Base-by-base conservation (phyloP, 1,140 invertebrate species). In the Whitmania pigra region DNA sequence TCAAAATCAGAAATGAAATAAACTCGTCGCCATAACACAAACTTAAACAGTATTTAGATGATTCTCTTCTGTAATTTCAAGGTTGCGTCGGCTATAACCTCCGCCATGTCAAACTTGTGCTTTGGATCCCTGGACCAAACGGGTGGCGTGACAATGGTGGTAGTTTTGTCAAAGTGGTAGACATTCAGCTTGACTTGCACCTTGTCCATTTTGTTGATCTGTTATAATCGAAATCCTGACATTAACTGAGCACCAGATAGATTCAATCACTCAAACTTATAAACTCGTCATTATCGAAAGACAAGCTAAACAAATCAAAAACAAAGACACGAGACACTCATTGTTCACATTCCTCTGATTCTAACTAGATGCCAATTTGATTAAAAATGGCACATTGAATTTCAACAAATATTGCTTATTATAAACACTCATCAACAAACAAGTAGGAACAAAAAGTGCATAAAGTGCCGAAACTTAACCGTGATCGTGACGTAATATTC, bases 41-140 rank as follows among this genome's bases (percentile, higher is more conserved):
- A 36, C 6, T 49, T 13, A 49, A 17, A 49, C 0, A 49, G 43
- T 15, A 17, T 49, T 13, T 49, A 49, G 9, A 49, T 49, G 43
- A 49, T 49, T 49, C 57, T 4, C 57, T 63, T 25, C 57, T 63
- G 9, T 63, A 63, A 63, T 13, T 63, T 63, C 29, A 15, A 11
- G 22, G 57, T 31, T 7, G 57, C 57, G 9, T 63, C 15, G 0
- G 57, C 57, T 25, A 63, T 22, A n/a, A 63, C 57, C 22, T 63
- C 57, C 6, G 9, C 57, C 15, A 63, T 63, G 57, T n/a, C 20
- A 15, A 63, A 63, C 29, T 63, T 63, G 29, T 25, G 29, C 57
- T 63, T 63, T n/a, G 57, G 57, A 20, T 63, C 57, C 20, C 11
- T 63, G 11, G 57, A 63, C 57, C 57, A 63, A n/a, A 63, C 18